Percentiles rank a stretch among this genome's conserved stretches.
Evolutionary conservation across 2,113 vertebrate genomes (phyloP).

Genomic region (Calyptommatus sinebrachiatus): DNA sequence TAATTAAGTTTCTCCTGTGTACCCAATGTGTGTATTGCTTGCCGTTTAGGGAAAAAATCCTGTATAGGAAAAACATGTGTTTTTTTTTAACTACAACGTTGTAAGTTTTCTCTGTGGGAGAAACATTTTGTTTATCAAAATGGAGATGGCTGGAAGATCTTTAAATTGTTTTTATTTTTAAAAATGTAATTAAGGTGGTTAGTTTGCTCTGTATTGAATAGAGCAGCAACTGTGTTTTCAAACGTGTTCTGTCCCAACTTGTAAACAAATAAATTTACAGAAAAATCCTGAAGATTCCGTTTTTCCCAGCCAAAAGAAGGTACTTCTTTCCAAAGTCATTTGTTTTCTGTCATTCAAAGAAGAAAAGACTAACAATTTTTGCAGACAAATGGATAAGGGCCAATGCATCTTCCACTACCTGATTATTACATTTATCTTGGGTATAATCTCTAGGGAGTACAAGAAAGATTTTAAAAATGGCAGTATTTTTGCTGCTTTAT

Average conservation of each 20-base stretch:
- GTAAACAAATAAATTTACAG: slow-evolving; percentile 4
- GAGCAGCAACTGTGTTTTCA: slow-evolving; percentile 6
- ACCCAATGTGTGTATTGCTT: background rate
- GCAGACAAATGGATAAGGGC: slow-evolving; percentile 11
- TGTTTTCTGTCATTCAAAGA: background rate
- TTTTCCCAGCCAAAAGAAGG: background rate
- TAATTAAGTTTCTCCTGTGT: background rate
- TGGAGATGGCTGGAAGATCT: background rate
- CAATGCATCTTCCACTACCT: background rate
- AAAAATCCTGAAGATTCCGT: background rate
- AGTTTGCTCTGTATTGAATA: background rate
- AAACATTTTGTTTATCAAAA: background rate
- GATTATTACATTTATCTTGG: background rate
- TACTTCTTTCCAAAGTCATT: background rate
- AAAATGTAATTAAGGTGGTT: background rate
- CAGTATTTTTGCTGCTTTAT: background rate
- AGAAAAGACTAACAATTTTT: background rate
- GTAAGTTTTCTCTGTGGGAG: too few relatives aligned
- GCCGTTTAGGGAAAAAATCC: background rate
- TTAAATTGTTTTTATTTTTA: background rate
- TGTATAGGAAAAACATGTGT: background rate
- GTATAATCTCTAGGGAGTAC: background rate
- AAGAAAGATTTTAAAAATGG: too few relatives aligned
- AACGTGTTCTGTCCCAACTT: background rate
- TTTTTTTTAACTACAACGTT: too few relatives aligned